Base-by-base conservation (phyloP, 2,797 vertebrate genomes). In the Leptodactylus fallax region DNA sequence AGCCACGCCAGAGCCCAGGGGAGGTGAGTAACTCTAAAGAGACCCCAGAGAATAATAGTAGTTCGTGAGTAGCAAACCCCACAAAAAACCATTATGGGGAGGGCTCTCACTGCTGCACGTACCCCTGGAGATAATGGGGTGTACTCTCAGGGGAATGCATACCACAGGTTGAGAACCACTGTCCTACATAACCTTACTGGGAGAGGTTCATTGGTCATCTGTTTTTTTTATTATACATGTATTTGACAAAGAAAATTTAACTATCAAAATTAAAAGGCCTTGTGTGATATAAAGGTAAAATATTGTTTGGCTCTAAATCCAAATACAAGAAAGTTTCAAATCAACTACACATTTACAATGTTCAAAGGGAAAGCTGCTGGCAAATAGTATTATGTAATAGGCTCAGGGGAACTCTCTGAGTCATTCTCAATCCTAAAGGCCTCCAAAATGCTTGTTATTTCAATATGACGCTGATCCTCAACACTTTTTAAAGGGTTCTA, bases 301-400 rank as follows among this genome's bases (percentile, higher is more conserved):
- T 10, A 72, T 49, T 71, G 1, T 71, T 71, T 72, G 17, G 47
- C 45, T 72, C 2, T 16, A 19, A 72, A 47, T 76, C 19, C 72
- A n/a, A n/a, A 53, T n/a, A n/a, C 19, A 76, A 76, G 72, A 76
- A n/a, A 6, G 0, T 17, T 74, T 9, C 19, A 74, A 49, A 49
- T 51, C 47, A 49, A 19, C 27, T 47, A 36, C 17, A 61, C 27
- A 47, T 80, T n/a, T 81, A 81, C 56, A 81, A 49, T 63, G n/a
- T 63, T 45, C 21, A 61, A 81, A n/a, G 60, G 21, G 25, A 47
- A 21, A 81, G 11, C 47, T 63, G 27, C 79, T 63, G 79, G 19
- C 56, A 81, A 63, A 49, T 49, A 81, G 25, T 17, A 36, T 81
- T 63, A 81, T 81, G 21, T 81, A 81, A 49, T 49, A 81, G 21